Base-by-base conservation (phyloP, 2,888 invertebrate species). In the Oeneis ivallda region DNA sequence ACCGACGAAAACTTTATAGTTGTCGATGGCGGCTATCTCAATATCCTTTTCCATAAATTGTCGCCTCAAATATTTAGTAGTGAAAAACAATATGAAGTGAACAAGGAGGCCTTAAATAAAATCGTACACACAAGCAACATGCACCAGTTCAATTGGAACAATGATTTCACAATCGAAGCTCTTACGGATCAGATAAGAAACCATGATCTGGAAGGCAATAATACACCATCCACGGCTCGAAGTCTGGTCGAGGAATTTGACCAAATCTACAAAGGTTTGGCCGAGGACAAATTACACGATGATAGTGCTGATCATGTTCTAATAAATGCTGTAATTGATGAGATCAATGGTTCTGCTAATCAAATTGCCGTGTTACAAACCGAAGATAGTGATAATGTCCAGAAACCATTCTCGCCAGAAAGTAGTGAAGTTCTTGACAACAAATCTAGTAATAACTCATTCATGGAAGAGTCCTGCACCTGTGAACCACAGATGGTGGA, bases 241-340 rank as follows among this genome's bases (percentile, higher is more conserved):
- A 92, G 92, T 72, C 79, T 92, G 0, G 85, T 92, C 0, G 91
- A 90, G 13, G 92, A 92, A 70, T 83, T 87, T 26, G 88, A 90
- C 71, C 83, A 87, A 69, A 90, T 89, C 72, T 91, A 90, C 67
- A 85, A 79, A 68, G 81, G 79, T 41, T 72, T 89, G 0, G 74
- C 73, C 1, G 83, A 80, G 0, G 83, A 84, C 1, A 80, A 77
- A 7, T 69, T 70, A 0, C 62, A 64, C 0, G 74, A 74, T 0
- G 65, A 60, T 50, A 37, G n/a, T 37, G 72, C 75, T 6, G 76
- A 76, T 3, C 64, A 65, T 8, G 75, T 75, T 37, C 64, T 43
- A n/a, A 69, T 69, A 26, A 69, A 65, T 47, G 67, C 65, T 58
- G 64, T 73, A 49, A 70, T 60, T 62, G 77, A 78, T 50, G 68